A percentile compares a stretch with the other conserved stretches of the same genome.
Conservation (phyloP, 2,797 vertebrate genomes). For the Myripristis jacobus region DNA sequence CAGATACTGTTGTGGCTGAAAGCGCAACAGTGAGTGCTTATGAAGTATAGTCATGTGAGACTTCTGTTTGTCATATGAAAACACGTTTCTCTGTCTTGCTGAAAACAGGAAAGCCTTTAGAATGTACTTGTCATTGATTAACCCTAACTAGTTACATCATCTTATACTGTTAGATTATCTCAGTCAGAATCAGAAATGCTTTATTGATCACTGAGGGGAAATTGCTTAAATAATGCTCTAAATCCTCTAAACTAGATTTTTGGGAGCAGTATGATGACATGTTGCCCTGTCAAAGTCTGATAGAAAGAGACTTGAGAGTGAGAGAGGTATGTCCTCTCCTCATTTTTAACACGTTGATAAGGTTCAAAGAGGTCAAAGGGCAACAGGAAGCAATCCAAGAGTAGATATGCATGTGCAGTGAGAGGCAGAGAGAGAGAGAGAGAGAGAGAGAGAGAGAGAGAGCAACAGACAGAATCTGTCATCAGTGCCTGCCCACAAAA, state of each 20-base stretch:
- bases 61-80: not conserved
- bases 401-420: not conserved
- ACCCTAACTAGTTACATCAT: not conserved
- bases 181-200: too few species aligned
- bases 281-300: not conserved
- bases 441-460: slow-evolving; percentile 2
- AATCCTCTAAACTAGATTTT: too few species aligned
- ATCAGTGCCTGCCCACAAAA: slow-evolving; percentile 34
- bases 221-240: too few species aligned
- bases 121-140: not conserved
- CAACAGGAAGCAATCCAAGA: slow-evolving; percentile 41
- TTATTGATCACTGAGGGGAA: too few species aligned
- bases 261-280: not conserved
- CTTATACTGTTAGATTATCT: not conserved
- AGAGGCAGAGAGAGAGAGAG: not conserved
- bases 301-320: slow-evolving; percentile 26
- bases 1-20: slow-evolving; percentile 42
- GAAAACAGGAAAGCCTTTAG: not conserved
- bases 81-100: not conserved
- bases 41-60: slow-evolving; percentile 26
- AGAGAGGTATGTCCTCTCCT: slow-evolving; percentile 26
- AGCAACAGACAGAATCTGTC: slow-evolving; percentile 14
- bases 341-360: slow-evolving; percentile 15
- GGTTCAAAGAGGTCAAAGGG: slow-evolving; percentile 46
- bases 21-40: not conserved